These are phyloP conservation scores for Lepidochitona cinerea DNA, from an alignment of 2,888 invertebrate genomes.

Conservation along the genomic window DNA sequence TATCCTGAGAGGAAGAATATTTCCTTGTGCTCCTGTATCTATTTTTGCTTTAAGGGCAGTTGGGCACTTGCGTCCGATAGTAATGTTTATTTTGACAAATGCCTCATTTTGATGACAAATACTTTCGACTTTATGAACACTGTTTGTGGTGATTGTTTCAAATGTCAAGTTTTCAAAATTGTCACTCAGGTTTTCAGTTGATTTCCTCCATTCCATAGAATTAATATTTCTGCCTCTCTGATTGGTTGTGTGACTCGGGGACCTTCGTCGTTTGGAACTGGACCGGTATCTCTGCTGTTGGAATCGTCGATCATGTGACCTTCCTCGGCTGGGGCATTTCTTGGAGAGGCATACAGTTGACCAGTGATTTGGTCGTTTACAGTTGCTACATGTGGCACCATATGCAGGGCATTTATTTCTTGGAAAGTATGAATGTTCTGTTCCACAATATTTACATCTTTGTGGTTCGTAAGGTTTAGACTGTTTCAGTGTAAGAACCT, in stretches of 20 bases:
- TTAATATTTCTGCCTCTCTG: background rate
- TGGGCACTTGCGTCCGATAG: background rate
- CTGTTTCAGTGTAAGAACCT: no score
- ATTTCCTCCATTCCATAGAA: background rate
- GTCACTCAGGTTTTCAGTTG: background rate
- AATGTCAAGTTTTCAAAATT: background rate
- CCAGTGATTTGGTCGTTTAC: background rate
- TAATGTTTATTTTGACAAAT: background rate
- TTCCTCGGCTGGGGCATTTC: background rate
- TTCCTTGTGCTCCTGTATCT: constrained; percentile 15
- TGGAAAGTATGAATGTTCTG: no score
- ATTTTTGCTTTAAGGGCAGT: background rate
- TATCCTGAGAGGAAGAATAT: background rate
- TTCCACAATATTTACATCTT: no score
- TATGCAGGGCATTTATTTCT: no score
- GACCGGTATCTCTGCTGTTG: background rate
- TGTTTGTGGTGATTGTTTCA: background rate
- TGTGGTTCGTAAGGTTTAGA: no score
- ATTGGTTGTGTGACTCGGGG: no score
- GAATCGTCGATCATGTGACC: background rate
- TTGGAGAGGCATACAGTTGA: background rate
- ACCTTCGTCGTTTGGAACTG: background rate
- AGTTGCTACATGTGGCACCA: no score
- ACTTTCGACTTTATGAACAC: background rate
- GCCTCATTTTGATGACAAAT: background rate